Evolutionary conservation across 2,888 invertebrate genomes (phyloP).

Genomic region (Lithophane socia): DNA sequence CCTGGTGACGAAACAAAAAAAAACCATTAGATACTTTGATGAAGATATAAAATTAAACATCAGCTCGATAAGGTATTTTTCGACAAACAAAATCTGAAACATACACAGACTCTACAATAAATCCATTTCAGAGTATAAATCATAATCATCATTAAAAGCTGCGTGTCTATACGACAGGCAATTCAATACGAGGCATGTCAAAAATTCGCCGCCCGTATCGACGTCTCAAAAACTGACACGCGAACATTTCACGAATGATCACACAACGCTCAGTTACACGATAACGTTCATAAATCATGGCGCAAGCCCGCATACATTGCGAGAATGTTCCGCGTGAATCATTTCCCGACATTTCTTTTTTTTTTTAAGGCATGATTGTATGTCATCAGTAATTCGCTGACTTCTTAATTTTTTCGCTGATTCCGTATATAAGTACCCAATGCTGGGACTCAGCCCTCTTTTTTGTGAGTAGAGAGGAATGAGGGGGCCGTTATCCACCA

Average conservation of each 20-base stretch:
- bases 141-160: constrained; percentile 20
- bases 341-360: constrained; percentile 59
- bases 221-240: constrained; percentile 64
- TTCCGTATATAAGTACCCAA: too few relatives aligned
- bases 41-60: not conserved
- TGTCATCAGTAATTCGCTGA: constrained; percentile 5
- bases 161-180: constrained; percentile 43
- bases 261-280: constrained; percentile 59
- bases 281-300: constrained; percentile 56
- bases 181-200: constrained; percentile 62
- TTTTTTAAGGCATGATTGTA: constrained; percentile 39
- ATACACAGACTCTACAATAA: constrained; percentile 19
- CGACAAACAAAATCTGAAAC: constrained; percentile 13
- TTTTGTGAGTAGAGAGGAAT: not conserved
- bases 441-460: not conserved
- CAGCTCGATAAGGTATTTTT: not conserved
- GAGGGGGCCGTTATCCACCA: not conserved
- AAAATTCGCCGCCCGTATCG: constrained; percentile 68
- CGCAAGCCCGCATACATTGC: constrained; percentile 58
- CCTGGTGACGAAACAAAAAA: constrained; percentile 73
- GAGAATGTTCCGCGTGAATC: constrained; percentile 70
- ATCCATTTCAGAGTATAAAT: constrained; percentile 7
- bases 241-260: constrained; percentile 71
- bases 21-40: not conserved
- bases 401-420: not conserved